Percentiles rank a stretch among this genome's conserved stretches.
These are phyloP conservation scores for Cyclargus thomasi DNA, from an alignment of 1,140 invertebrate genomes.

Conservation along the genomic window DNA sequence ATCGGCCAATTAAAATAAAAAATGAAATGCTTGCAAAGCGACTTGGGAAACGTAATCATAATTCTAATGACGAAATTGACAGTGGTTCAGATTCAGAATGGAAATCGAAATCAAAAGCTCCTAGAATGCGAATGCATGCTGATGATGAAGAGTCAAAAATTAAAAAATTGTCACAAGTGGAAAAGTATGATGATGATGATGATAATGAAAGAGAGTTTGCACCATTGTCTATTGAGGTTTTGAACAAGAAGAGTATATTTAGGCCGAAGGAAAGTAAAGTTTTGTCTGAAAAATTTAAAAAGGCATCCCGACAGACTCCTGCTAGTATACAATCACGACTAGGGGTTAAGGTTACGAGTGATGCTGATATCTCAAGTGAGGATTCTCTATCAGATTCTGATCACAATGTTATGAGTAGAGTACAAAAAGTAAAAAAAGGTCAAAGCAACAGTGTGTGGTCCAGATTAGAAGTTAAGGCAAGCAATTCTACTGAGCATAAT, in stretches of 20 bases:
- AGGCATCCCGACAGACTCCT: constrained; percentile 28
- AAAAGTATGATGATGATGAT: constrained; percentile 31
- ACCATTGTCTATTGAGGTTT: constrained; percentile 59
- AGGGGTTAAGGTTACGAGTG: constrained; percentile 42
- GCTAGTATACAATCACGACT: constrained; percentile 49
- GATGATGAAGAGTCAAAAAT: constrained; percentile 86
- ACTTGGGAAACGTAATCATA: constrained; percentile 58
- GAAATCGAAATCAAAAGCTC: constrained; percentile 79
- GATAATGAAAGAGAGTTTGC: constrained; percentile 50
- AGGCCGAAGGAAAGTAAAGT: constrained; percentile 40
- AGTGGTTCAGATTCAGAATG: constrained; percentile 73
- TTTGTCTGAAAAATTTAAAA: constrained; percentile 58
- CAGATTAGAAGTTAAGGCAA: constrained; percentile 65
- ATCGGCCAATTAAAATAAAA: constrained; percentile 40
- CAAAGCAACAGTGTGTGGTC: constrained; percentile 74
- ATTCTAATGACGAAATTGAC: constrained; percentile 45
- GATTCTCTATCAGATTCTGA: constrained; percentile 45
- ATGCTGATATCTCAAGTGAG: constrained; percentile 39
- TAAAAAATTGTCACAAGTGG: constrained; percentile 39
- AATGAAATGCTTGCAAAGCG: constrained; percentile 60
- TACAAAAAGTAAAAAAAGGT: constrained; percentile 52
- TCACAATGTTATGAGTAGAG: constrained; percentile 53
- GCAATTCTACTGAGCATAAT: constrained; percentile 31
- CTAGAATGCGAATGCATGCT: constrained; percentile 90
- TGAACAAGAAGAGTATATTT: constrained; percentile 48